Percentiles rank a stretch among this genome's conserved stretches.
phyloP scores from a whole-genome alignment of 2,113 vertebrate species.

The Erythrolamprus reginae region DNA sequence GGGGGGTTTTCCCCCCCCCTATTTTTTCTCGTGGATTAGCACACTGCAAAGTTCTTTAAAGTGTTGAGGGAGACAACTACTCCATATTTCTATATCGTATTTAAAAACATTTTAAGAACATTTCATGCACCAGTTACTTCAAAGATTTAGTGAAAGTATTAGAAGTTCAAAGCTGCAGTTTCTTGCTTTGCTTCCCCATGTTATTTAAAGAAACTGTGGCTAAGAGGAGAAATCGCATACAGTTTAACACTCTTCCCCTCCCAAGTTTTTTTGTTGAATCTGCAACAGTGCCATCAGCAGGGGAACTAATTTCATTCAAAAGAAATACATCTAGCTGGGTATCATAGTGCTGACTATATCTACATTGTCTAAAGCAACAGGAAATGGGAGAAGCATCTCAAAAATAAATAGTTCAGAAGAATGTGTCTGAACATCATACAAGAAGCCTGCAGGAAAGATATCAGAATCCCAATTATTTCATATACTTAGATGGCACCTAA shows the following conservation, averaged over 20 bases:
- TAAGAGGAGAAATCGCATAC: conserved; percentile 31
- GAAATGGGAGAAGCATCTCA: not conserved
- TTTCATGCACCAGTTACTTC: conserved; percentile 61
- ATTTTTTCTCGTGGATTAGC: not conserved
- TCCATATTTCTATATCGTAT: conserved; percentile 48
- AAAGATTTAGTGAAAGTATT: conserved; percentile 58
- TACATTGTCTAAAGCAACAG: not conserved
- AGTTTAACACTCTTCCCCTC: conserved; percentile 26
- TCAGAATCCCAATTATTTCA: not conserved
- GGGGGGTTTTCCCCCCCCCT: not conserved
- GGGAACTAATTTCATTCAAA: not conserved
- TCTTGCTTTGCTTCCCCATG: conserved; percentile 32
- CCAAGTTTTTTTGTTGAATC: not conserved
- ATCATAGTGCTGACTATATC: not conserved
- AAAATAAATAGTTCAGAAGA: not conserved
- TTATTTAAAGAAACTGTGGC: conserved; percentile 48
- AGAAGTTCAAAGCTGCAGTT: conserved; percentile 52
- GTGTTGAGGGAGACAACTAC: not conserved
- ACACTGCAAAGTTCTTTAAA: conserved; percentile 14
- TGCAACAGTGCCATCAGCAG: conserved; percentile 7
- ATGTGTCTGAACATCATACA: not conserved
- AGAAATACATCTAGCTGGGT: not conserved
- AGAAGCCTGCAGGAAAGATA: not conserved
- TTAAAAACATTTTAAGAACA: conserved; percentile 56
- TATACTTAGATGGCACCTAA: not conserved